Percentiles rank a stretch among this genome's conserved stretches.
phyloP scores from a whole-genome alignment of 2,113 vertebrate genomes.

The Microcebus lehilahytsara region DNA sequence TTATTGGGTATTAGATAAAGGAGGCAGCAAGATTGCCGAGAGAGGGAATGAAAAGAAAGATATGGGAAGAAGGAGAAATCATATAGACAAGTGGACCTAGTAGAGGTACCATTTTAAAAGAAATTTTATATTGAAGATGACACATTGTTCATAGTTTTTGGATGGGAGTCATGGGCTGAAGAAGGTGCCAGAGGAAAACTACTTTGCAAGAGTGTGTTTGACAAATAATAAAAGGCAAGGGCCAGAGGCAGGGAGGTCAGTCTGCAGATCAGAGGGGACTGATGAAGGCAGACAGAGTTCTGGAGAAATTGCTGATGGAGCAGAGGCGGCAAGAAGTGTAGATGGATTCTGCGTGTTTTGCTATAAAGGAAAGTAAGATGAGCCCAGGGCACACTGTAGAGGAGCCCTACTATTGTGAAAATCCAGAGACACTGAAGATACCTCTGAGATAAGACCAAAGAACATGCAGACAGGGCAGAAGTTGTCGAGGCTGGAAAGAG shows the following conservation, averaged over 20 bases:
- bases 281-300: background rate
- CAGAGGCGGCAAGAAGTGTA: background rate
- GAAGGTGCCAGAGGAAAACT: background rate
- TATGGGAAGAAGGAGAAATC: background rate
- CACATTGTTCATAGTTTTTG: background rate
- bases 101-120: background rate
- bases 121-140: slow-evolving; percentile 34
- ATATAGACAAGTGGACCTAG: background rate
- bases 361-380: background rate
- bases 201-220: background rate
- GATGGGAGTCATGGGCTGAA: background rate
- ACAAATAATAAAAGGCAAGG: background rate
- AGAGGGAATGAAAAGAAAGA: background rate
- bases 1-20: background rate
- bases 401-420: background rate
- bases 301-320: background rate
- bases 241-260: background rate
- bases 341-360: background rate
- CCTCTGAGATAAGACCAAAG: background rate
- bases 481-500: background rate
- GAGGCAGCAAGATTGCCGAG: background rate
- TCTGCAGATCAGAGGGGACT: background rate
- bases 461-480: background rate
- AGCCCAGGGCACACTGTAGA: background rate
- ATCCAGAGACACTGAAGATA: background rate